phyloP scores from a whole-genome alignment of 2,113 vertebrate genomes.

The Syngnathus floridae region DNA sequence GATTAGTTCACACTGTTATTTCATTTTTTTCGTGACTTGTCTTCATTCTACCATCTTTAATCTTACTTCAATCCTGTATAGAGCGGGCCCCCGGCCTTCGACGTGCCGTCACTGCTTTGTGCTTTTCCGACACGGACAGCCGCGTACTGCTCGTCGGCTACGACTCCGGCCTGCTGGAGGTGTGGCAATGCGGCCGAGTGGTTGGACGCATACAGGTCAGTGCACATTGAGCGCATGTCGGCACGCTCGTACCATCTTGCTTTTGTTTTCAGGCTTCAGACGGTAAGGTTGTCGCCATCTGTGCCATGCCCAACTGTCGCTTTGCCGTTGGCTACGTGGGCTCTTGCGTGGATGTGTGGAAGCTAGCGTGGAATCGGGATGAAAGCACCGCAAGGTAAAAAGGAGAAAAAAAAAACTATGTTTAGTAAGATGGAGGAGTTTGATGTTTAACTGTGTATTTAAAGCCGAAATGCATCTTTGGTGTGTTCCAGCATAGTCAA shows the following conservation, averaged over 20 bases:
- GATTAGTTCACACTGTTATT: neutral
- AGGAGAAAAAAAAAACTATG: too few relatives aligned
- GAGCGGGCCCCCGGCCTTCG: conserved; percentile 27
- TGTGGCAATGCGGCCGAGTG: conserved; percentile 62
- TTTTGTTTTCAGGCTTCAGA: conserved; percentile 44
- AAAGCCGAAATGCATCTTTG: neutral
- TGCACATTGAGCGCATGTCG: neutral
- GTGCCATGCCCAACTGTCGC: conserved; percentile 48
- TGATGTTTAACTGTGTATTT: neutral
- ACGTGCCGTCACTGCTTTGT: conserved; percentile 66
- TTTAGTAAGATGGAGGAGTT: neutral
- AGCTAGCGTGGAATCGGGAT: conserved; percentile 48
- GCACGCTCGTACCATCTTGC: neutral
- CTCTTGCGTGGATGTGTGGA: conserved; percentile 53
- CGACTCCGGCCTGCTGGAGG: conserved; percentile 68
- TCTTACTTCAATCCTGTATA: conserved; percentile 13
- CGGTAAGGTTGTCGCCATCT: conserved; percentile 37
- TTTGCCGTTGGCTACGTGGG: conserved; percentile 54
- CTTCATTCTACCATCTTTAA: neutral
- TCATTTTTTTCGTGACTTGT: neutral
- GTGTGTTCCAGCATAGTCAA: conserved; percentile 47
- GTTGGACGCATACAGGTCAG: conserved; percentile 62
- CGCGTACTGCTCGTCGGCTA: conserved; percentile 67
- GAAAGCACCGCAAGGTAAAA: conserved; percentile 37
- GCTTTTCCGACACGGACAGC: conserved; percentile 63